Conservation (phyloP, 2,888 invertebrate species). For the Drosophila nr. perissopoda region DNA sequence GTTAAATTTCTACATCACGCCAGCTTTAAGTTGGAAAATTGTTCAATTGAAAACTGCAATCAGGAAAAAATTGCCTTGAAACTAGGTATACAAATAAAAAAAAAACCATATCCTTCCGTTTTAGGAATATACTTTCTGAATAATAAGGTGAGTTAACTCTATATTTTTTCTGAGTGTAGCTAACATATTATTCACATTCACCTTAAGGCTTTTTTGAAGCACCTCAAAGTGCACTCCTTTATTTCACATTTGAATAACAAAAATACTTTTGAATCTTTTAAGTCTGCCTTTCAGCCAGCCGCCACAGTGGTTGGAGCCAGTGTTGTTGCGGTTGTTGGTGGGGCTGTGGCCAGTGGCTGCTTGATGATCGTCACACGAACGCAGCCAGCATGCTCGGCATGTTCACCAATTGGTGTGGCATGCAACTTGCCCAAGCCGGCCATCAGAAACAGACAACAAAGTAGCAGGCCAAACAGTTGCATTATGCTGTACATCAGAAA, state of each 20-base stretch:
- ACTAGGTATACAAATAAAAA: neutral
- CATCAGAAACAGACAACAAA: conserved; percentile 13
- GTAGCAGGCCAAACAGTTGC: conserved; percentile 23
- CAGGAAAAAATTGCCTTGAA: neutral
- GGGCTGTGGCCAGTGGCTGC: conserved; percentile 29
- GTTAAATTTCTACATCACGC: neutral
- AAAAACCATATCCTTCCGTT: neutral
- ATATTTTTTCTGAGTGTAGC: neutral
- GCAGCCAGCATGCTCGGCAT: conserved; percentile 64
- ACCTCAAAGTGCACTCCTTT: neutral
- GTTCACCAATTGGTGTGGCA: conserved; percentile 52
- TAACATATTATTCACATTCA: neutral
- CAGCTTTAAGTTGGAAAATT: neutral
- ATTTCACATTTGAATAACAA: neutral
- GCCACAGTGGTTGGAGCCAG: conserved; percentile 28
- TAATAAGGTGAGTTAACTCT: neutral
- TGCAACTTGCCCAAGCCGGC: conserved; percentile 2
- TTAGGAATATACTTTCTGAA: neutral
- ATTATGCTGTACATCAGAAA: conserved; percentile 5
- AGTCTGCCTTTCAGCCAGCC: conserved; percentile 36
- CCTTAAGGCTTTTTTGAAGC: too few relatives aligned
- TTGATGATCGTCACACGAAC: conserved; percentile 65
- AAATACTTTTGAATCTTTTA: neutral
- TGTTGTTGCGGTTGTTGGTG: conserved; percentile 39
- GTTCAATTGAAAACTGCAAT: neutral